phyloP scores from a whole-genome alignment of 2,888 invertebrate genomes.

The Drosophila peninsularis region DNA sequence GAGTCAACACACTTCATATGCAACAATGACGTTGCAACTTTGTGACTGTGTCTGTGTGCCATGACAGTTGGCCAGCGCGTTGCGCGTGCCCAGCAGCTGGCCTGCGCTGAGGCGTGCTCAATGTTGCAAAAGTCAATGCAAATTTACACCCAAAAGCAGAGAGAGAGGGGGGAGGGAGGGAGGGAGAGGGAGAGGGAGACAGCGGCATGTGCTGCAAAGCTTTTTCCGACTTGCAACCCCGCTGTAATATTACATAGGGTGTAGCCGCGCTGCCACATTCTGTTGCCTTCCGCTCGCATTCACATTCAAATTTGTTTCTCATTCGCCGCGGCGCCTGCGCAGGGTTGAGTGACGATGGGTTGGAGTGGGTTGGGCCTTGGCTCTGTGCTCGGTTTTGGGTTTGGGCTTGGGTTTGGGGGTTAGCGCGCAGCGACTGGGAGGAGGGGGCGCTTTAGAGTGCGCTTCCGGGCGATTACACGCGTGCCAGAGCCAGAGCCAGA shows the following conservation, averaged over 20 bases:
- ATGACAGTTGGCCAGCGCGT: conserved; percentile 62
- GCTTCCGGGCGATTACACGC: conserved; percentile 80
- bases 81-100: conserved; percentile 56
- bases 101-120: conserved; percentile 9
- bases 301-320: conserved; percentile 30
- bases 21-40: conserved; percentile 47
- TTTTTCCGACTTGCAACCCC: conserved; percentile 43
- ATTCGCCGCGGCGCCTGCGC: conserved; percentile 47
- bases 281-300: background rate
- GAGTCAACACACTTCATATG: conserved; percentile 37
- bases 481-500: conserved; percentile 49
- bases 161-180: background rate
- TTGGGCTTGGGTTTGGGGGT: background rate
- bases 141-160: conserved; percentile 21
- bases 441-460: conserved; percentile 19
- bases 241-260: conserved; percentile 52
- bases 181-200: background rate
- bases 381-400: background rate
- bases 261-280: background rate
- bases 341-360: background rate
- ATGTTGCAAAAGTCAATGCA: conserved; percentile 58
- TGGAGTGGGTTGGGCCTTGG: background rate
- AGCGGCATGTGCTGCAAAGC: conserved; percentile 31
- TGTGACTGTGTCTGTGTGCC: conserved; percentile 5
- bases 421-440: background rate